Percentiles rank a stretch among this genome's conserved stretches.
Evolutionary conservation across 2,797 vertebrate genomes (phyloP).

Genomic region (Pelobates cultripes): DNA sequence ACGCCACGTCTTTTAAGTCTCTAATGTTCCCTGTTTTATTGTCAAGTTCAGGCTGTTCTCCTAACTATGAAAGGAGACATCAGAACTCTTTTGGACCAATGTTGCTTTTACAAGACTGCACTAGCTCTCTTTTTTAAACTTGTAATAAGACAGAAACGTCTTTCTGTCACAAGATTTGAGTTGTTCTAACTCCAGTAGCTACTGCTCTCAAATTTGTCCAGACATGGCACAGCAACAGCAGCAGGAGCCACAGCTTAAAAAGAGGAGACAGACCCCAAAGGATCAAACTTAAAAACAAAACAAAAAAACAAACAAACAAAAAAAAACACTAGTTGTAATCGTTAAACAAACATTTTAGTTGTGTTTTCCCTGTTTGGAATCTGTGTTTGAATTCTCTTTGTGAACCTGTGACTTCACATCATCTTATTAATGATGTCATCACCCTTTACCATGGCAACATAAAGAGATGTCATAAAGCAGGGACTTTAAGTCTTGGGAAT

Average conservation of each 20-base stretch:
- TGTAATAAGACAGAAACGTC: conserved; percentile 67
- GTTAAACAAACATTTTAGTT: conserved; percentile 69
- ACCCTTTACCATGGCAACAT: conserved; percentile 64
- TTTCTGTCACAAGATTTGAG: conserved; percentile 72
- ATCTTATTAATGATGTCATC: conserved; percentile 68
- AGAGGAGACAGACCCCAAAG: conserved; percentile 69
- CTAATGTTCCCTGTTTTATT: conserved; percentile 75
- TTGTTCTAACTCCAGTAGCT: conserved; percentile 70
- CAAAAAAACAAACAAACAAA: too few relatives aligned
- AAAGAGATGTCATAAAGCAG: conserved; percentile 65
- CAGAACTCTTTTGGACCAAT: conserved; percentile 74
- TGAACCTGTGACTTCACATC: conserved; percentile 71
- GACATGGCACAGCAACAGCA: conserved; percentile 71
- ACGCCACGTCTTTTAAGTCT: conserved; percentile 84
- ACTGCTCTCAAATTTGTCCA: conserved; percentile 71
- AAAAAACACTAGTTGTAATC: conserved; percentile 66
- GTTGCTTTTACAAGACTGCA: conserved; percentile 71
- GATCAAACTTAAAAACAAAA: conserved; percentile 67
- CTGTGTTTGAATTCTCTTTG: conserved; percentile 64
- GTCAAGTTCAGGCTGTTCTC: conserved; percentile 77
- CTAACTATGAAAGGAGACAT: conserved; percentile 74
- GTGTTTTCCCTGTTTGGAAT: conserved; percentile 68
- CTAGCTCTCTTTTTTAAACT: conserved; percentile 67
- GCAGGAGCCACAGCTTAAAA: conserved; percentile 70
- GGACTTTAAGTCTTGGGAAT: conserved; percentile 65